phyloP scores from a whole-genome alignment of 2,888 invertebrate genomes.

The Acrobasis consociella region DNA sequence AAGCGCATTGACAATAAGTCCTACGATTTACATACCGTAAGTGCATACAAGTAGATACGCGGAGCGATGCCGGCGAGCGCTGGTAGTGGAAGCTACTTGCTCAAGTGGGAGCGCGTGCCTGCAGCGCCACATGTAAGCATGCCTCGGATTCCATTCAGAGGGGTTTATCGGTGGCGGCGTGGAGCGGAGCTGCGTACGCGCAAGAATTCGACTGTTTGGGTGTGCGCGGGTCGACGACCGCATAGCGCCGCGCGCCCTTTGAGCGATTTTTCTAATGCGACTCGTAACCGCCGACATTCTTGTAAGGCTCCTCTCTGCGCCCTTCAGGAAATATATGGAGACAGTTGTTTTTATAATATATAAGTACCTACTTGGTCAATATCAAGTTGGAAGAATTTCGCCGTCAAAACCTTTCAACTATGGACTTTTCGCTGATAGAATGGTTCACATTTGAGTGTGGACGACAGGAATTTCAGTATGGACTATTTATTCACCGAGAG shows the following conservation, averaged over 20 bases:
- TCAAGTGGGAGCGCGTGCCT: constrained; percentile 44
- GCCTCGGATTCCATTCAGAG: constrained; percentile 62
- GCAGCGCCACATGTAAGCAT: constrained; percentile 50
- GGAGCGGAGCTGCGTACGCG: constrained; percentile 66
- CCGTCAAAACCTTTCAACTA: no score
- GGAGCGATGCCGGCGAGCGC: not conserved
- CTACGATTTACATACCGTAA: not conserved
- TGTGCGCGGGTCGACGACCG: constrained; percentile 58
- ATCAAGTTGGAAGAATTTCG: no score
- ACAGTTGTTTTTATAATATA: not conserved
- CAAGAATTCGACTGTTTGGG: constrained; percentile 71
- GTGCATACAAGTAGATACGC: not conserved
- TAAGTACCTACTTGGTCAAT: no score
- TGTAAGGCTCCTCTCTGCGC: constrained; percentile 17
- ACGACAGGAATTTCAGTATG: no score
- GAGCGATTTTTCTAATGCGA: constrained; percentile 54
- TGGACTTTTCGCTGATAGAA: no score
- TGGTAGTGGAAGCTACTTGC: constrained; percentile 34
- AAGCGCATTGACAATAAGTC: not conserved
- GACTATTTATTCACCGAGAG: no score
- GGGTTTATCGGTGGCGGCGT: constrained; percentile 46
- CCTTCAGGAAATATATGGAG: constrained; percentile 15
- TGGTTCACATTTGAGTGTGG: no score
- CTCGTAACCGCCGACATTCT: constrained; percentile 36
- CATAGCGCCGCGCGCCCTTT: constrained; percentile 57